Evolutionary conservation across 2,888 invertebrate genomes (phyloP).

Genomic region (Tinea semifulvella): DNA sequence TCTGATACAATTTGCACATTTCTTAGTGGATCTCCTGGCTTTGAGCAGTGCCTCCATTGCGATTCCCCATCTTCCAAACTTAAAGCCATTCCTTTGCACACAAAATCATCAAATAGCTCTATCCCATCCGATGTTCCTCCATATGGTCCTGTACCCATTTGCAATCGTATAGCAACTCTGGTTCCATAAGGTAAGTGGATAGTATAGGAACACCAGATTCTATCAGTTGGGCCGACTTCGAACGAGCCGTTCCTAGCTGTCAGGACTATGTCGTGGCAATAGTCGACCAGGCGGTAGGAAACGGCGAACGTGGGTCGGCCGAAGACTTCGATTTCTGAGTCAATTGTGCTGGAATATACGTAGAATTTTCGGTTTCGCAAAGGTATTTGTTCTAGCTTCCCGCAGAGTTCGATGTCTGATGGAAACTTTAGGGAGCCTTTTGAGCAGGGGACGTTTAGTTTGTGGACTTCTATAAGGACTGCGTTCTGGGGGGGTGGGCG

Average conservation of each 20-base stretch:
- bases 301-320: conserved; percentile 74
- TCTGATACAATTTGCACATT: conserved; percentile 69
- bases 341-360: conserved; percentile 61
- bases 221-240: conserved; percentile 67
- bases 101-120: conserved; percentile 16
- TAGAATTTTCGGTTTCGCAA: conserved; percentile 63
- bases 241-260: conserved; percentile 71
- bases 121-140: neutral
- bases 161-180: conserved; percentile 69
- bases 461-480: conserved; percentile 70
- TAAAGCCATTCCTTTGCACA: conserved; percentile 67
- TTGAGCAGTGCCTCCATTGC: conserved; percentile 69
- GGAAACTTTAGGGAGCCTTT: conserved; percentile 69
- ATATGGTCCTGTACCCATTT: conserved; percentile 58
- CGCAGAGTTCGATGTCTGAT: conserved; percentile 65
- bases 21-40: conserved; percentile 62
- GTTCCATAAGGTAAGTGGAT: conserved; percentile 78
- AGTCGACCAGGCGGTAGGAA: conserved; percentile 73
- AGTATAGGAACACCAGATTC: conserved; percentile 72
- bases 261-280: conserved; percentile 75
- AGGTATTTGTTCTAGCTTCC: conserved; percentile 75
- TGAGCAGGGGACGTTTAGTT: conserved; percentile 75
- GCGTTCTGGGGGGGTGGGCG: conserved; percentile 53
- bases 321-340: conserved; percentile 64
- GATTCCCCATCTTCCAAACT: conserved; percentile 66